Base-by-base conservation (phyloP, 2,113 vertebrate species). In the Typhlomys cinereus region DNA sequence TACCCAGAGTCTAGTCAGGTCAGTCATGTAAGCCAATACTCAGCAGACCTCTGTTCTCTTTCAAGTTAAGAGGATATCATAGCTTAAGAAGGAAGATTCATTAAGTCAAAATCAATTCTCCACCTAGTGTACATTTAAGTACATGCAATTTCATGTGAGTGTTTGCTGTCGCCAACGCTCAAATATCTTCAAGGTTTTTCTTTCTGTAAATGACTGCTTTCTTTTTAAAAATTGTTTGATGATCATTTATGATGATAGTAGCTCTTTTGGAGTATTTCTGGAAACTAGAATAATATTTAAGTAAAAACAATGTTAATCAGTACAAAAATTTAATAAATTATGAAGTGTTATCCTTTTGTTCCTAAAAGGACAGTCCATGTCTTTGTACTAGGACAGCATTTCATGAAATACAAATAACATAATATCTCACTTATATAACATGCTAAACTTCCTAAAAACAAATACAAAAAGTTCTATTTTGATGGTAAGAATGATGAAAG, bases 301-400 rank as follows among this genome's bases (percentile, higher is more conserved):
- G 52, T 70, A 44, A 80, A 69, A 85, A 44, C 25, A n/a, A 12
- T 62, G 44, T 86, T 76, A 39, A 90, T 92, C 62, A 71, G 64
- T 70, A 2, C 1, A 80, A 87, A 85, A 73, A 21, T 27, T 84
- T 46, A n/a, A 61, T 66, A 86, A 90, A 66, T 84, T 92, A 92
- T 25, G 18, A 85, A 93, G 54, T 67, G 17, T 39, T 23, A 89
- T 44, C 44, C 13, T 0, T 78, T 62, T 74, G 36, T 70, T n/a
- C 36, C 54, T 66, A 85, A 95, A 94, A 34, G 15, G 67, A n/a
- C 62, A 85, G 91, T 54, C 17, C 31, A 67, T 66, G 84, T 87
- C 11, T 90, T 75, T 80, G 17, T 88, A 36, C 62, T 82, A 88
- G 46, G 21, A 57, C 29, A 93, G 64, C 64, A 74, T 87, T 94